Base-by-base conservation (phyloP, 2,113 vertebrate genomes). In the Mormyrus iriodes region DNA sequence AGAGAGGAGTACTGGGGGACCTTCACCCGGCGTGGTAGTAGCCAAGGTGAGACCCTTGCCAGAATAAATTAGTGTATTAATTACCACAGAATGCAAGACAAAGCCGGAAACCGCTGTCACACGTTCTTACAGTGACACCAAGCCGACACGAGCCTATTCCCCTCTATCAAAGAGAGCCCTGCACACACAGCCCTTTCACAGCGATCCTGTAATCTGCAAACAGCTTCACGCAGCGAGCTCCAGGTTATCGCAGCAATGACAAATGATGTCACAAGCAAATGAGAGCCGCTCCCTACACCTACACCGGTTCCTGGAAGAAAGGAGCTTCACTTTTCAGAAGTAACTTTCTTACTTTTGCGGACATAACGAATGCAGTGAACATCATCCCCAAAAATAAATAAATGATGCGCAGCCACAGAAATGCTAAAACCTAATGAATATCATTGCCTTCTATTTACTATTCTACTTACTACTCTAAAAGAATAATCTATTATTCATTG, bases 261-360 rank as follows among this genome's bases (percentile, higher is more conserved):
- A 91, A 91, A 93, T 51, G 88, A 92, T 90, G 92, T 91, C 88
- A 91, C 46, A 84, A 49, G 69, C 88, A 92, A 91, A 87, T 89
- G 79, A 88, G 88, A 90, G 85, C 73, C 82, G 86, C 76, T 90
- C 58, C 31, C 27, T 24, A 24, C 53, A 58, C 35, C 12, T 55
- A 58, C 76, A 1, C 85, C 46, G n/a, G 46, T 39, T 55, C 52
- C 39, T 44, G 86, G 21, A 86, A 84, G 87, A 52, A 13, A 39
- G 69, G 27, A 42, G 84, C 52, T 61, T 89, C 85, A 87, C 86
- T 83, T 87, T 51, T 85, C 51, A 39, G 17, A 79, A 89, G 27
- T 48, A 24, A 85, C 86, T 90, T 83, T 42, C 87, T 5, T 49
- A 49, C 24, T 49, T 27, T 24, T 46, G 42, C 7, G 8, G 24